A percentile compares a stretch with the other conserved stretches of the same genome.
phyloP scores from a whole-genome alignment of 2,113 vertebrate species.

The Prolemur simus region DNA sequence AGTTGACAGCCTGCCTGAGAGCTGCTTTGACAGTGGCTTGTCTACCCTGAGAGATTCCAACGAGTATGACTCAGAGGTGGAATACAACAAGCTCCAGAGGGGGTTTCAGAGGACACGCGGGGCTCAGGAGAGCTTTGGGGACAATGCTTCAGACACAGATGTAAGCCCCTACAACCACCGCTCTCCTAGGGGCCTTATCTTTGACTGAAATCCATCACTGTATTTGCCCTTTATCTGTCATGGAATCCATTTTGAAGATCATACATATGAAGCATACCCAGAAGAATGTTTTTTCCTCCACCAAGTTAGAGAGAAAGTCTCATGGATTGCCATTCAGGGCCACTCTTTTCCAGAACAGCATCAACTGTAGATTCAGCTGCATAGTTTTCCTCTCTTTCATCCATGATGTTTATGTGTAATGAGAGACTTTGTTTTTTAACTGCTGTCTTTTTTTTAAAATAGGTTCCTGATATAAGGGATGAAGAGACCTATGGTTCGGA shows the following conservation, averaged over 20 bases:
- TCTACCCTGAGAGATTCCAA: slow-evolving; percentile 94
- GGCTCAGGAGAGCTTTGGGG: slow-evolving; percentile 81
- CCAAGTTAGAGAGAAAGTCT: not conserved
- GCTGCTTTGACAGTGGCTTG: slow-evolving; percentile 94
- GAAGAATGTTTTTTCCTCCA: not conserved
- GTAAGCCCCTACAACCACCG: slow-evolving; percentile 81
- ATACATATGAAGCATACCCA: not conserved
- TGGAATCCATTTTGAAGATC: not conserved
- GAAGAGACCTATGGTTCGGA: slow-evolving; percentile 87
- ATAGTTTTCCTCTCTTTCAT: slow-evolving; percentile 10
- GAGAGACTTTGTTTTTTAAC: not conserved
- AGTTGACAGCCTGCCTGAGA: slow-evolving; percentile 93
- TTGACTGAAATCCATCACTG: not conserved
- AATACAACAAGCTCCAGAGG: slow-evolving; percentile 84
- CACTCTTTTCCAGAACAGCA: not conserved
- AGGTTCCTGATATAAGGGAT: slow-evolving; percentile 90
- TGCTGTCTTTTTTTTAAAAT: not conserved
- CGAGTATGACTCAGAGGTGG: slow-evolving; percentile 93
- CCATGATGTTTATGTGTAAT: not conserved
- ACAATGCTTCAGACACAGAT: slow-evolving; percentile 89
- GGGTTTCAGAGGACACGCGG: slow-evolving; percentile 77
- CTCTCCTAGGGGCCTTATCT: not conserved
- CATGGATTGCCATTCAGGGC: not conserved
- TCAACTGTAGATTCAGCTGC: not conserved
- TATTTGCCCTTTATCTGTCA: not conserved